Conservation (phyloP, 2,888 invertebrate genomes). For the Meiosimyza platycephala region DNA sequence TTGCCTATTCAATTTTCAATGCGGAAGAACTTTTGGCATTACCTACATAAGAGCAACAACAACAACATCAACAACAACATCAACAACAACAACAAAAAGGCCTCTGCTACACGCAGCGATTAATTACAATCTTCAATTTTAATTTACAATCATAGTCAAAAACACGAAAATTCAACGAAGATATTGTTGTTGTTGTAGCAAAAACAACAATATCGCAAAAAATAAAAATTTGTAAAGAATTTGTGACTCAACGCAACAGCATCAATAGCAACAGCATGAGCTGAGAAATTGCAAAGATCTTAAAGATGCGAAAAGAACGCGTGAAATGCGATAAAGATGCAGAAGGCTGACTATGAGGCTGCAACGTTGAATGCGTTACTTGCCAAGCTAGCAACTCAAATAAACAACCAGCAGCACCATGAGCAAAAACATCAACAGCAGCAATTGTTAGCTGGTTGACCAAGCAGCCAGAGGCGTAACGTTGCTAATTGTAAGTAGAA, state of each 20-base stretch:
- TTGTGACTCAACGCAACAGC: too few species aligned
- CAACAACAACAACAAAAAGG: neutral
- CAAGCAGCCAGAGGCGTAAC: conserved; percentile 10
- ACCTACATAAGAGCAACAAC: neutral
- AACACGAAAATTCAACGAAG: neutral
- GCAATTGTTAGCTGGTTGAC: neutral
- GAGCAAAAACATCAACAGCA: neutral
- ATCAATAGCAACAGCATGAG: neutral
- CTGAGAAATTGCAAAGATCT: conserved; percentile 17
- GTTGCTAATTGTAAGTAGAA: conserved; percentile 21
- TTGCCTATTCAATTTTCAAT: neutral
- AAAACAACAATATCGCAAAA: neutral
- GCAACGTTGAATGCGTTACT: neutral
- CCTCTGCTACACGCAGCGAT: conserved; percentile 8
- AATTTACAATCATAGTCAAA: conserved; percentile 26
- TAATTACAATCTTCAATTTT: conserved; percentile 34
- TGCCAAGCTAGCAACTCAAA: neutral
- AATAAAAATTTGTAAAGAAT: neutral
- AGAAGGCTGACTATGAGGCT: conserved; percentile 14
- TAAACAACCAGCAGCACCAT: conserved; percentile 5
- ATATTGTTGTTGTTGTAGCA: too few species aligned
- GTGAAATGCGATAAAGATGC: conserved; percentile 25
- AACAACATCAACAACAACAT: neutral
- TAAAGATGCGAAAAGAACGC: conserved; percentile 21
- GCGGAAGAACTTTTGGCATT: conserved; percentile 11